These are phyloP conservation scores for Psilopsiagon aurifrons DNA, from an alignment of 2,113 vertebrate species.

Conservation along the genomic window DNA sequence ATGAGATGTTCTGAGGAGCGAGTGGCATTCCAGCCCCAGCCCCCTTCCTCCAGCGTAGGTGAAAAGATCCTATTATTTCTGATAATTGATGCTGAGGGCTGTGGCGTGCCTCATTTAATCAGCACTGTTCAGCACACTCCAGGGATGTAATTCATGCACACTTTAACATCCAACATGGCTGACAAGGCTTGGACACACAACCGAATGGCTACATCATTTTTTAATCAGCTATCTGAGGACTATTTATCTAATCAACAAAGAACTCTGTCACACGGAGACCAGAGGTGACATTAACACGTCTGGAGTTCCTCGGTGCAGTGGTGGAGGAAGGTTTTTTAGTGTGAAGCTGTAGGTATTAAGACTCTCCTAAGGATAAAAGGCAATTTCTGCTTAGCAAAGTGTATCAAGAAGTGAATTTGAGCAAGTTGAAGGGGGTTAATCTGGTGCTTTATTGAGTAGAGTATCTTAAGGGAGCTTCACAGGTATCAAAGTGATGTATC, in stretches of 20 bases:
- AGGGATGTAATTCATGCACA: constrained; percentile 25
- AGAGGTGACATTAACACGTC: background rate
- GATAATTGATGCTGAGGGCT: constrained; percentile 68
- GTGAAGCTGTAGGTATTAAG: background rate
- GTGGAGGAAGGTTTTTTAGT: background rate
- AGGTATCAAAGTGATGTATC: background rate
- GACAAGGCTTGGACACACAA: background rate
- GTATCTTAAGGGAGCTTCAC: background rate
- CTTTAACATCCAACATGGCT: constrained; percentile 41
- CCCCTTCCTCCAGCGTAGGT: constrained; percentile 40
- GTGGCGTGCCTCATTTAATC: constrained; percentile 57
- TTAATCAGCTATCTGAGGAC: constrained; percentile 56
- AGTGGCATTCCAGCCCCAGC: background rate
- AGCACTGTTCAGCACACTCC: constrained; percentile 19
- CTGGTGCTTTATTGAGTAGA: background rate
- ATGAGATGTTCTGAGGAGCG: background rate
- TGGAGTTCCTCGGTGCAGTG: background rate
- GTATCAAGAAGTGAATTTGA: background rate
- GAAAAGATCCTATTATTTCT: constrained; percentile 60
- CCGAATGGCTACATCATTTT: background rate
- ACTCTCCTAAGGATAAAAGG: background rate
- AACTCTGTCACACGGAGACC: background rate
- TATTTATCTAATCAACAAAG: constrained; percentile 59
- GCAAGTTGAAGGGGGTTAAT: background rate
- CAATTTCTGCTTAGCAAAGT: background rate